phyloP scores from a whole-genome alignment of 2,797 vertebrate species.

The Neosalanx taihuensis region DNA sequence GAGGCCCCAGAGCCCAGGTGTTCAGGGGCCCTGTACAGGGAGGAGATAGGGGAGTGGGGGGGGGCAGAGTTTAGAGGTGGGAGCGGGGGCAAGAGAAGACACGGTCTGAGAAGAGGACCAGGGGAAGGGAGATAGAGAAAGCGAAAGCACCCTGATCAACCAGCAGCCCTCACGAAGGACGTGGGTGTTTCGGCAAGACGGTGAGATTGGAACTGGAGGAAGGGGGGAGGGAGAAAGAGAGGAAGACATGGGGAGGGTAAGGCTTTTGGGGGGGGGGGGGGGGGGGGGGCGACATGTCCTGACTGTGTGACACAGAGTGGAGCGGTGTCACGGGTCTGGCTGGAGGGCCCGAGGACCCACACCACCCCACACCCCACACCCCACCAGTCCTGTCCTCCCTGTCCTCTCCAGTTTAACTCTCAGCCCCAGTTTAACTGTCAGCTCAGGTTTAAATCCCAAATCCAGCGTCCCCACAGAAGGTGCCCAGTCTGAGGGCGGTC shows the following conservation, averaged over 20 bases:
- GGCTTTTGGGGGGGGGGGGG: conserved; percentile 30
- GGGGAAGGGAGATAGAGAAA: conserved; percentile 11
- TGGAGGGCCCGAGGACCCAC: conserved; percentile 68
- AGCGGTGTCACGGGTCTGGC: conserved; percentile 62
- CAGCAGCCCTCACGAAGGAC: too few species aligned
- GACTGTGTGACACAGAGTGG: conserved; percentile 51
- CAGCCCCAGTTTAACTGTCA: conserved; percentile 64
- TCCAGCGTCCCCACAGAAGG: too few species aligned
- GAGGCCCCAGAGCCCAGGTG: conserved; percentile 70
- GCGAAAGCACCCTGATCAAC: background rate
- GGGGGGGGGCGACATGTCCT: conserved; percentile 45
- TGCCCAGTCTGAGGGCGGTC: too few species aligned
- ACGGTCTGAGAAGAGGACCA: conserved; percentile 32
- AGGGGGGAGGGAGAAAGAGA: background rate
- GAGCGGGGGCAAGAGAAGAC: conserved; percentile 35
- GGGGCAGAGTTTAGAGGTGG: conserved; percentile 57
- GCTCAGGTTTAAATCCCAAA: conserved; percentile 42
- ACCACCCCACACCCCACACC: too few species aligned
- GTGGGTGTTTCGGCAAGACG: too few species aligned
- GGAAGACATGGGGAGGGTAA: background rate
- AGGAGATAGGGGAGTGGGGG: conserved; percentile 42
- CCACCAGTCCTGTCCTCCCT: conserved; percentile 59
- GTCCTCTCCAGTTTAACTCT: conserved; percentile 63
- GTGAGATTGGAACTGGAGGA: too few species aligned
- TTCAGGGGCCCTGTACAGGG: conserved; percentile 68